Percentiles rank a stretch among this genome's conserved stretches.
Evolutionary conservation across 2,113 vertebrate species (phyloP).

Genomic region (Diphyllodes magnificus): DNA sequence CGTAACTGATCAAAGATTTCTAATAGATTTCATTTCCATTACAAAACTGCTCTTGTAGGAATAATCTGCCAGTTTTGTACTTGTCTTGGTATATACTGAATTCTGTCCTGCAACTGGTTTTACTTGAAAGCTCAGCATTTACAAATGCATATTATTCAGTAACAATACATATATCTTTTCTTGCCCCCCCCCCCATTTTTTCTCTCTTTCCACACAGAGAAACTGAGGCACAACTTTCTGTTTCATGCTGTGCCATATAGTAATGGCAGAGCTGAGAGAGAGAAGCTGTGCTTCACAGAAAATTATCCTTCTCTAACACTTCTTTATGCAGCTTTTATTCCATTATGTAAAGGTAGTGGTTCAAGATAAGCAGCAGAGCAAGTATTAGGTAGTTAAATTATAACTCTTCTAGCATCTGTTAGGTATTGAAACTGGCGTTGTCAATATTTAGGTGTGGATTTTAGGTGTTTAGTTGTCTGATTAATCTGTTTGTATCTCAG

Average conservation of each 20-base stretch:
- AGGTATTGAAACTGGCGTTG: background rate
- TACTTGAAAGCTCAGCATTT: background rate
- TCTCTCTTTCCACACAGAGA: background rate
- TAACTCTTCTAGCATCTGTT: background rate
- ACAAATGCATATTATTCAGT: background rate
- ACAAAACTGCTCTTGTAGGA: background rate
- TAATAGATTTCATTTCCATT: background rate
- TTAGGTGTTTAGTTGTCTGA: background rate
- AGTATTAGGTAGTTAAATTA: background rate
- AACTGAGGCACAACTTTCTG: background rate
- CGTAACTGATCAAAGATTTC: background rate
- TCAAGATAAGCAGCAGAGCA: background rate
- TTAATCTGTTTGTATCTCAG: background rate
- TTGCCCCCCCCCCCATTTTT: fast-evolving
- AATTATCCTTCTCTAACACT: background rate
- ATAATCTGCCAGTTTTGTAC: background rate
- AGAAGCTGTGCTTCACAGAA: background rate
- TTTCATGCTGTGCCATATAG: background rate
- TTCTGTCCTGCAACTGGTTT: background rate
- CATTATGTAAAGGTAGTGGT: background rate
- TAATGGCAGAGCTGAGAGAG: background rate
- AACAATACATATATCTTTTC: background rate
- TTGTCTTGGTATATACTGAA: background rate
- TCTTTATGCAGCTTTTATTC: background rate
- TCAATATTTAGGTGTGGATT: background rate